A percentile compares a stretch with the other conserved stretches of the same genome.
Evolutionary conservation across 2,797 vertebrate species (phyloP).

Genomic region (Poeciliopsis turneri): DNA sequence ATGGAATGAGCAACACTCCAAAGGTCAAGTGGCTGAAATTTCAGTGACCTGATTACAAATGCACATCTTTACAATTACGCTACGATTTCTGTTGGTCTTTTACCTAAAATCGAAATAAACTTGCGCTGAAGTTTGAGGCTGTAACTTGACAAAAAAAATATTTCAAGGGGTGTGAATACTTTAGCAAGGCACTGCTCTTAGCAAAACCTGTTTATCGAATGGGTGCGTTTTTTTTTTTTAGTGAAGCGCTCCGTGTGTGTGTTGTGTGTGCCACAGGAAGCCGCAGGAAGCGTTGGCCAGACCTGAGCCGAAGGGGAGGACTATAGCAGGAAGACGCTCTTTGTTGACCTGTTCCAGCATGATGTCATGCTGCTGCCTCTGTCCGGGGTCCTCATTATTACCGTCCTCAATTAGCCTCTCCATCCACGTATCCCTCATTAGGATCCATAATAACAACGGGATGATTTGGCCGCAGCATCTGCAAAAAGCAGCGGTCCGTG

Average conservation of each 20-base stretch:
- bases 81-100: background rate
- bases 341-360: constrained; percentile 75
- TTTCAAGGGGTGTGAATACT: too few species aligned
- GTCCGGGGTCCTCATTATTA: constrained; percentile 56
- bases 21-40: background rate
- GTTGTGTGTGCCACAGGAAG: constrained; percentile 70
- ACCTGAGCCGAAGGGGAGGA: constrained; percentile 70
- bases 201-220: constrained; percentile 11
- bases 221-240: background rate
- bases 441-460: constrained; percentile 45
- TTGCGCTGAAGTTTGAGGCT: background rate
- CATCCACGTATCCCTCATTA: constrained; percentile 49
- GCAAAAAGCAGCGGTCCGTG: constrained; percentile 57
- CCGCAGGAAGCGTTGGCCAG: constrained; percentile 66
- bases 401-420: constrained; percentile 29
- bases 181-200: background rate
- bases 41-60: background rate
- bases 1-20: background rate
- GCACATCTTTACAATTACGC: background rate
- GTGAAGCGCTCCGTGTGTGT: constrained; percentile 26
- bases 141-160: background rate
- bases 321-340: constrained; percentile 81
- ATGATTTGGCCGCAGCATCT: constrained; percentile 50
- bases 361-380: constrained; percentile 66
- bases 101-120: background rate